phyloP scores from a whole-genome alignment of 2,113 vertebrate genomes.

The Myotis lucifugus region DNA sequence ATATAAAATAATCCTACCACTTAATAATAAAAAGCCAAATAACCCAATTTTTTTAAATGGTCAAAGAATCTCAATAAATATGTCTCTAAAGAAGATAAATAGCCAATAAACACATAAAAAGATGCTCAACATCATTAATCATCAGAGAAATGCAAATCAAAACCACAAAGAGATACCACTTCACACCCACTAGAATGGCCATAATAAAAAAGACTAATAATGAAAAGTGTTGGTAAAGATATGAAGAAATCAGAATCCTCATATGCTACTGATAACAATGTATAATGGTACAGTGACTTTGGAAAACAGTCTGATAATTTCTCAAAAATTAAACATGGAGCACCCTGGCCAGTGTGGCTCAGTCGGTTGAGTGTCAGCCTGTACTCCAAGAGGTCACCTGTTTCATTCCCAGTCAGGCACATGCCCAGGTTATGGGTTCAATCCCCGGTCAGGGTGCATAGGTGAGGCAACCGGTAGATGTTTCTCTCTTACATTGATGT shows the following conservation, averaged over 20 bases:
- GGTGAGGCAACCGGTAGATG: neutral
- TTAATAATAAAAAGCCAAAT: slow-evolving; percentile 19
- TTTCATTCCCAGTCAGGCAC: no score
- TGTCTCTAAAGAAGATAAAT: neutral
- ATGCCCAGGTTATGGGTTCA: no score
- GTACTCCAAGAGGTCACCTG: no score
- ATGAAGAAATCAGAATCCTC: neutral
- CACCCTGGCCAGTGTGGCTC: no score
- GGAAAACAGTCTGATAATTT: neutral
- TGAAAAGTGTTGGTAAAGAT: neutral
- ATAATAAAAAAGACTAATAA: neutral
- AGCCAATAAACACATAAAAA: neutral
- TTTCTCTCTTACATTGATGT: no score
- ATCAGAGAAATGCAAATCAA: neutral
- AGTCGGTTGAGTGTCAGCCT: no score
- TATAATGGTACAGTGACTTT: neutral
- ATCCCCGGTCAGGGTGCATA: no score
- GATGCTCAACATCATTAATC: neutral
- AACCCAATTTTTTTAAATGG: neutral
- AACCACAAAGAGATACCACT: neutral
- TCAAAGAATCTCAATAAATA: neutral
- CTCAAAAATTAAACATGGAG: neutral
- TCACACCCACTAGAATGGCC: neutral
- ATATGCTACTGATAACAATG: neutral
- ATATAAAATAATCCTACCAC: neutral